These are phyloP conservation scores for Dolichallabes microphthalmus DNA, from an alignment of 2,113 vertebrate species.

Conservation along the genomic window DNA sequence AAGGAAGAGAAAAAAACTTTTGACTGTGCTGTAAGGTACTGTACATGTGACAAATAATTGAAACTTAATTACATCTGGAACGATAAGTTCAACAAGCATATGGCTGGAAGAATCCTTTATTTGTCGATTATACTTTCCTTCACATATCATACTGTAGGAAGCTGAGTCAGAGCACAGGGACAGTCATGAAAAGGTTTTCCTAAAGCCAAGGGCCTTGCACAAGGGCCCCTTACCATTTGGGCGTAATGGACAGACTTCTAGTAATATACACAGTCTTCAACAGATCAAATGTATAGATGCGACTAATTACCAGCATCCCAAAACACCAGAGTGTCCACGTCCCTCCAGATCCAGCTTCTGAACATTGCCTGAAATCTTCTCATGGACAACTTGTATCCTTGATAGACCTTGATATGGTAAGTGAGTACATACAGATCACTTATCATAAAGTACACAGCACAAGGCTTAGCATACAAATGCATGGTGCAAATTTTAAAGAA, in stretches of 20 bases:
- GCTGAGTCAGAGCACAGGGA: too few relatives aligned
- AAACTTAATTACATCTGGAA: neutral
- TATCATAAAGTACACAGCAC: too few relatives aligned
- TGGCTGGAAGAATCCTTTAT: too few relatives aligned
- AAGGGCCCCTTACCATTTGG: neutral
- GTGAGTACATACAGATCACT: neutral
- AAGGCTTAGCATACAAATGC: neutral
- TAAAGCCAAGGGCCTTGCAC: too few relatives aligned
- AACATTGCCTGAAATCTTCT: conserved; percentile 1
- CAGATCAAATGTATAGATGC: neutral
- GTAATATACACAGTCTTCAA: neutral
- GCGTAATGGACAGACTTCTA: neutral
- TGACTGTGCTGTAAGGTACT: too few relatives aligned
- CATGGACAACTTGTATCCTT: neutral
- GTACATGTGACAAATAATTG: too few relatives aligned
- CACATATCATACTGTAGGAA: too few relatives aligned
- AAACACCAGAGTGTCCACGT: neutral
- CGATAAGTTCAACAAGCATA: neutral
- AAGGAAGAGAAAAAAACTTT: too few relatives aligned
- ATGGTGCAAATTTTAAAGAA: neutral
- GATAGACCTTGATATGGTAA: conserved; percentile 28
- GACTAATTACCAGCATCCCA: conserved; percentile 21
- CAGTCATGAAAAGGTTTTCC: too few relatives aligned
- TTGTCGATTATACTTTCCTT: too few relatives aligned
- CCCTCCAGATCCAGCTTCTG: neutral